Evolutionary conservation across 1,140 invertebrate genomes (phyloP), one percentile per base, ranked within the genome.

Genomic region (Pseudomyrmex flavicornis): DNA sequence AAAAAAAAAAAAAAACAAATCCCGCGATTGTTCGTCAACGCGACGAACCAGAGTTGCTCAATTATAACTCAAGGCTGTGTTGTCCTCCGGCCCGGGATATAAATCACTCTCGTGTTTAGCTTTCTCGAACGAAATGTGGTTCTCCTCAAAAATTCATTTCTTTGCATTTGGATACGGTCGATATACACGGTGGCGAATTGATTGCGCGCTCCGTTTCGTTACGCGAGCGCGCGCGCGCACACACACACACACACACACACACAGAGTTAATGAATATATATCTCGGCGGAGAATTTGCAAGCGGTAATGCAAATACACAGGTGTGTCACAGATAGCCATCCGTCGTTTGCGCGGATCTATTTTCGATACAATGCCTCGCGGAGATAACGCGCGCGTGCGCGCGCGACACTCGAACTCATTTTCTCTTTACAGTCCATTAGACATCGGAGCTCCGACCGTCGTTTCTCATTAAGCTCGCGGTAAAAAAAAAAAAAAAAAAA

Each of bases 401-500:
- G 50, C 35, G 35, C 5, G 5, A 35, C 35, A 35, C 35, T 35
- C 35, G 35, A 2, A 35, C 35, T 35, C 35, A 1, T 79, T 48
- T 48, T 48, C 46, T 70, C 35, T 35, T 35, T 15, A 44, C 54
- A 48, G 20, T 46, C 9, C 54, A 80, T 80, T 52, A 62, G 8
- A 12, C 12, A 77, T 68, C n/a, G 3, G 5, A 5, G n/a, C 50
- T 46, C 35, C 35, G 35, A 35, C 35, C 5, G 5, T 7, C 35
- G 35, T 7, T 35, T 35, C 5, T 35, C 46, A 5, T 59, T 20
- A 22, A 46, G 48, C 20, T 5, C 35, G n/a, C 35, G 50, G 9
- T 35, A 7, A 7, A 35, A 35, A 35, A 35, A 35, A 35, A 46
- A 46, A 80, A 61, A 61, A 61, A 46, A 80, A 61, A 61, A 61